A percentile compares a stretch with the other conserved stretches of the same genome.
These are phyloP conservation scores for Platichthys flesus DNA, from an alignment of 2,113 vertebrate genomes.

Conservation along the genomic window DNA sequence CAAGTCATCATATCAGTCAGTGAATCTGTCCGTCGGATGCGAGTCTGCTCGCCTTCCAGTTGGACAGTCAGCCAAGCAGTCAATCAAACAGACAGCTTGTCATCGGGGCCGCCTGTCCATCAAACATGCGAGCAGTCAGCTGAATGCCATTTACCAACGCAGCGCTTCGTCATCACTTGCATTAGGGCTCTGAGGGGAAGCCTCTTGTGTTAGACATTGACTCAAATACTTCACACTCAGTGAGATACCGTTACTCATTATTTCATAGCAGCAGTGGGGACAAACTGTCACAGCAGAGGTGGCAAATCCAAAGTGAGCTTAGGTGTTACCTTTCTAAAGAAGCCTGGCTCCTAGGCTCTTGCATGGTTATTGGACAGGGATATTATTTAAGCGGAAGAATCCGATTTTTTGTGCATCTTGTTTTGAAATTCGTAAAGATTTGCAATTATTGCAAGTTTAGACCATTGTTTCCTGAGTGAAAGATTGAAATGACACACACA, in stretches of 20 bases:
- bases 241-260: conserved; percentile 1
- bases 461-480: conserved; percentile 6
- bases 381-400: not conserved
- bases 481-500: conserved; percentile 2
- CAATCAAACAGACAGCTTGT: conserved; percentile 62
- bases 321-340: not conserved
- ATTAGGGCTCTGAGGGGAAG: not conserved
- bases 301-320: not conserved
- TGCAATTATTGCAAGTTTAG: not conserved
- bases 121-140: conserved; percentile 33
- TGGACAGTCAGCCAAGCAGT: conserved; percentile 31
- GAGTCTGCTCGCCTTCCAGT: conserved; percentile 14
- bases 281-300: not conserved
- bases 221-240: not conserved
- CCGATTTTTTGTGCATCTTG: not conserved
- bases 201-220: not conserved
- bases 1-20: conserved; percentile 55
- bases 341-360: not conserved
- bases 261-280: not conserved
- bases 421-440: conserved; percentile 7
- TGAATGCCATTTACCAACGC: conserved; percentile 1
- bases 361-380: not conserved
- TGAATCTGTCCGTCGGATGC: conserved; percentile 35
- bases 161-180: conserved; percentile 8
- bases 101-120: conserved; percentile 30